phyloP scores from a whole-genome alignment of 2,113 vertebrate genomes.

The Rhombomys opimus region DNA sequence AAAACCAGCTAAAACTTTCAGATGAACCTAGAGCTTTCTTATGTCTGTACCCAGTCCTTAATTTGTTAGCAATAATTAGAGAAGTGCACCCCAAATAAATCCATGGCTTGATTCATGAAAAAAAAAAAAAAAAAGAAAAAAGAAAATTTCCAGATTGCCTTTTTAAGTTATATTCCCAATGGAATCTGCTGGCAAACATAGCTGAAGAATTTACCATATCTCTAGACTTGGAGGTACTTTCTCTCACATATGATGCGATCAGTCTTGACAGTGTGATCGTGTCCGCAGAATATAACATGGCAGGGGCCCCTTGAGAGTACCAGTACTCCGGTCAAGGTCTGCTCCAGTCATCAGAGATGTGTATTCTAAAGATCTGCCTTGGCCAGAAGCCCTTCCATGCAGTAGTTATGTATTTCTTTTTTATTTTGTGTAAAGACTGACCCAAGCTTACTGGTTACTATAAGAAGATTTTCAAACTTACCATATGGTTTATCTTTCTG shows the following conservation, averaged over 20 bases:
- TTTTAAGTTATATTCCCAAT: neutral
- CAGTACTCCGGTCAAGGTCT: neutral
- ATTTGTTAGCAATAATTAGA: neutral
- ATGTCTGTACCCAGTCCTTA: neutral
- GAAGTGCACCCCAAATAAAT: conserved; percentile 12
- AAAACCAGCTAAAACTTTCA: neutral
- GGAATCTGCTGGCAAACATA: neutral
- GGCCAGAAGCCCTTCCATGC: neutral
- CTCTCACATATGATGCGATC: neutral
- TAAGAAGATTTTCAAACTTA: neutral
- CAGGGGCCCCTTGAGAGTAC: neutral
- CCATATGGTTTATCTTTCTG: neutral
- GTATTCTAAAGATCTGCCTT: neutral
- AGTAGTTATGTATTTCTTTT: neutral
- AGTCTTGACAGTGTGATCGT: neutral
- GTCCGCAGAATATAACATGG: neutral
- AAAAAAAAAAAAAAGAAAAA: too few species aligned
- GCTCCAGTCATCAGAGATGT: neutral
- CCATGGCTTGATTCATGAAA: neutral
- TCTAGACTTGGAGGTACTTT: neutral
- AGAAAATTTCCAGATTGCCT: neutral
- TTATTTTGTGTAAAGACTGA: neutral
- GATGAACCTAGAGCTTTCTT: neutral
- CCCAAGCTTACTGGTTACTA: neutral
- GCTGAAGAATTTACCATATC: neutral